Evolutionary conservation across 2,113 vertebrate species (phyloP).

Genomic region (Hydrolagus affinis): DNA sequence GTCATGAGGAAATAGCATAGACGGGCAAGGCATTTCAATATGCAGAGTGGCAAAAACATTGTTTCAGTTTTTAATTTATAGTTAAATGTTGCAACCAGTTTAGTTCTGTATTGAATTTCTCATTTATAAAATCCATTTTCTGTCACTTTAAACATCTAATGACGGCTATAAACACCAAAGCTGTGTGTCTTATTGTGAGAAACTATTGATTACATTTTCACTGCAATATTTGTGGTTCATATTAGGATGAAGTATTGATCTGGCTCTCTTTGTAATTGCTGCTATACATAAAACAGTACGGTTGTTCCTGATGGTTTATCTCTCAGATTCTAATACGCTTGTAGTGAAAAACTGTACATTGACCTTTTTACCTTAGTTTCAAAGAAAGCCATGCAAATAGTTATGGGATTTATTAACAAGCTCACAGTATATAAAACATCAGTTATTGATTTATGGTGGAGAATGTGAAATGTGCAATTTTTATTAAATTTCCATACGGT

Average conservation of each 20-base stretch:
- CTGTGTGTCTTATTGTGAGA: too few relatives aligned
- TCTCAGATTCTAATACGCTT: neutral
- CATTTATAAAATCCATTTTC: constrained; percentile 8
- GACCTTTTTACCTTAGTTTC: neutral
- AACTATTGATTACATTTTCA: constrained; percentile 11
- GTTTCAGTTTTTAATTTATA: constrained; percentile 6
- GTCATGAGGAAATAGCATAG: neutral
- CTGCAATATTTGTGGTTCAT: neutral
- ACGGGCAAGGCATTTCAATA: neutral
- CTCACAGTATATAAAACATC: neutral
- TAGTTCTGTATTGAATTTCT: neutral
- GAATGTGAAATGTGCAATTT: too few relatives aligned
- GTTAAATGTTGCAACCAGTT: neutral
- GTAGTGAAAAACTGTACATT: neutral
- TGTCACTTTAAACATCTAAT: neutral
- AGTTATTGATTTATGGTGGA: neutral
- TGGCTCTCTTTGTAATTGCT: too few relatives aligned
- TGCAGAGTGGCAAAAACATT: neutral
- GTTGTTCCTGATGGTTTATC: neutral
- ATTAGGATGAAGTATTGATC: neutral
- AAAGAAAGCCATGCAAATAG: neutral
- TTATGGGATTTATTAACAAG: neutral
- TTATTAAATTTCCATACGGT: too few relatives aligned
- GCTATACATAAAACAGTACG: too few relatives aligned
- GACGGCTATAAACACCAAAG: neutral